phyloP scores from a whole-genome alignment of 2,888 invertebrate genomes.

The Plusia festucae region DNA sequence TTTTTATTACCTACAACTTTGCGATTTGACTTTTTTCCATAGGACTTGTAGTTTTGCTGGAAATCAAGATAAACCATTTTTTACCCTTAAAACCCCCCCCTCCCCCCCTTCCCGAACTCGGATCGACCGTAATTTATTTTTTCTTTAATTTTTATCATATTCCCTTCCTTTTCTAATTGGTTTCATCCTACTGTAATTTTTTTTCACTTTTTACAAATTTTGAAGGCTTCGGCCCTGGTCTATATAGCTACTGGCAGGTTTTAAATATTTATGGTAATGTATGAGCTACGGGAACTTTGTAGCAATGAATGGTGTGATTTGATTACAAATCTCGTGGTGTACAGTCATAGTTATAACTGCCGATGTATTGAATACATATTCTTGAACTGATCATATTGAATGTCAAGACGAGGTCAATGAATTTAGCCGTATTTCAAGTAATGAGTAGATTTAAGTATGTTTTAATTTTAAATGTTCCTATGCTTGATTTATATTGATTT shows the following conservation, averaged over 20 bases:
- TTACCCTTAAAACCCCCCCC: no score
- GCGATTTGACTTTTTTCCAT: no score
- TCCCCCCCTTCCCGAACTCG: no score
- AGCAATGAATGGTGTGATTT: slow-evolving; percentile 34
- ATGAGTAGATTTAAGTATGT: slow-evolving; percentile 26
- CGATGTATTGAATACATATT: slow-evolving; percentile 48
- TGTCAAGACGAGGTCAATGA: slow-evolving; percentile 50
- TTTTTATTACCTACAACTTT: no score
- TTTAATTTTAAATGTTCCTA: background rate
- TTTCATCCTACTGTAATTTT: no score
- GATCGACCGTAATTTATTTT: no score
- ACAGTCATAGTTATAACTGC: slow-evolving; percentile 39
- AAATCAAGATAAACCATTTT: no score
- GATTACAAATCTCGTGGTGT: slow-evolving; percentile 42
- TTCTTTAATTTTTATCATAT: no score
- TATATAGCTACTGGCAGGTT: slow-evolving; percentile 11
- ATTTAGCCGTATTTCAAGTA: slow-evolving; percentile 48
- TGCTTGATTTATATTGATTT: slow-evolving; percentile 28
- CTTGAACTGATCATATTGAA: slow-evolving; percentile 48
- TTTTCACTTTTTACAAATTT: no score
- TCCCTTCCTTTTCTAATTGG: no score
- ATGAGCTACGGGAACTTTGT: slow-evolving; percentile 23
- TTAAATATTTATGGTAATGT: slow-evolving; percentile 44
- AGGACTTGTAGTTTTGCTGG: no score
- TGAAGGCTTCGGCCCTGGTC: no score